Conservation (phyloP, 2,888 invertebrate genomes). For the Lepidochrysops patricia region DNA sequence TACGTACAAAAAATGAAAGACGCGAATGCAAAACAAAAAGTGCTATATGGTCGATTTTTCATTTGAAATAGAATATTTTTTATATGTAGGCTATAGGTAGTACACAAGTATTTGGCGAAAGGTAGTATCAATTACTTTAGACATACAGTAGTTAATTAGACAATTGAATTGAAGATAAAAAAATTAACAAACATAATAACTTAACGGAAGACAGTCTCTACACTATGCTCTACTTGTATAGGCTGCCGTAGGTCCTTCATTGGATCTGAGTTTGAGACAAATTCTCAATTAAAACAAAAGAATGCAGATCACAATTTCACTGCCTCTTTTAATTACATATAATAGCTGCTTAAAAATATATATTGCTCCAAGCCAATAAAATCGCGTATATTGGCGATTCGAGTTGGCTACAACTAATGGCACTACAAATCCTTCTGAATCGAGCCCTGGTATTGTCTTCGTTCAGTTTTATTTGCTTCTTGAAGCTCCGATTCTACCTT, state of each 20-base stretch:
- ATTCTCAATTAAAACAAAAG: slow-evolving; percentile 35
- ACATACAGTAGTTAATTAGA: too few relatives aligned
- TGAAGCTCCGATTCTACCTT: slow-evolving; percentile 52
- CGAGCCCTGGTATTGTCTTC: slow-evolving; percentile 63
- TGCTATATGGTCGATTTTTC: background rate
- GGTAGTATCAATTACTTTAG: too few relatives aligned
- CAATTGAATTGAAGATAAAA: too few relatives aligned
- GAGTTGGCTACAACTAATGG: slow-evolving; percentile 50
- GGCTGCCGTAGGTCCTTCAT: background rate
- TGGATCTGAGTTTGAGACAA: slow-evolving; percentile 17
- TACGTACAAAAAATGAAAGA: background rate
- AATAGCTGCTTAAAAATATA: slow-evolving; percentile 9
- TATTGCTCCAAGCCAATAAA: slow-evolving; percentile 6
- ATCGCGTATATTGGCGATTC: background rate
- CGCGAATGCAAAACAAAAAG: background rate
- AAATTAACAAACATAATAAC: too few relatives aligned
- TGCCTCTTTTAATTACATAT: slow-evolving; percentile 46
- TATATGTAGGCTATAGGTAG: too few relatives aligned
- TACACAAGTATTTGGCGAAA: too few relatives aligned
- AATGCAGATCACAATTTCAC: slow-evolving; percentile 46
- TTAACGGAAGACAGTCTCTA: too few relatives aligned
- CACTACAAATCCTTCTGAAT: slow-evolving; percentile 63
- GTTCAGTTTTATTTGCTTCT: slow-evolving; percentile 59
- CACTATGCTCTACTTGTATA: background rate
- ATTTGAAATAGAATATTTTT: background rate